Base-by-base conservation (phyloP, 2,888 invertebrate species). In the Eueremaeus valkanovi region DNA sequence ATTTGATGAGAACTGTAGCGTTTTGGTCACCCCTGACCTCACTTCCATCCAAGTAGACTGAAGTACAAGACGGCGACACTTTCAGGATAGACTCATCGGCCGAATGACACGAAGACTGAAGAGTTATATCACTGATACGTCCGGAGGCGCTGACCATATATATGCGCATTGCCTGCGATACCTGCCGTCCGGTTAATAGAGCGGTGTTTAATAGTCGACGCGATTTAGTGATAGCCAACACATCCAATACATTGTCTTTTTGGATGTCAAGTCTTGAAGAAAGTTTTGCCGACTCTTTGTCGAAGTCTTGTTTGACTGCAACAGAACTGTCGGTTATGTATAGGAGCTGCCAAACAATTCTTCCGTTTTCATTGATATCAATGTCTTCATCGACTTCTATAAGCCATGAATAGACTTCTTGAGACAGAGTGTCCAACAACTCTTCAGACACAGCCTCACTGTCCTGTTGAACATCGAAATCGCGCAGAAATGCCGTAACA, bases 131-230 rank as follows among this genome's bases (percentile, higher is more conserved):
- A 76, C 93, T 93, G 9, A 95, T 92, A 85, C 92, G 92, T 21
- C 95, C 95, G 0, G 93, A 92, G 83, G 95, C 93, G 61, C 93
- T 93, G 68, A 97, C 95, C 81, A 95, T 93, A 84, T 94, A 92
- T 80, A 97, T 92, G 85, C 93, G 93, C 91, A 97, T 92, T 21
- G 95, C 92, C 81, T 94, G 93, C 1, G 93, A 93, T 78, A 95
- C 93, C 85, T 94, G 93, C 73, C 92, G 89, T 0, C 95, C 95
- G 8, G 95, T 96, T 82, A 97, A 86, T 77, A 95, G 92, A 0
- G 96, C 97, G 1, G 95, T 94, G 85, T 97, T 97, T 85, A 97
- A 88, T 49, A 97, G 89, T 85, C 95, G 95, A 90, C 92, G 93
- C 83, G 93, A 95, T 94, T 95, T 95, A 76, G 94, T 93, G 83